Base-by-base conservation (phyloP, 2,888 invertebrate genomes). In the Hyppa rectilinea region DNA sequence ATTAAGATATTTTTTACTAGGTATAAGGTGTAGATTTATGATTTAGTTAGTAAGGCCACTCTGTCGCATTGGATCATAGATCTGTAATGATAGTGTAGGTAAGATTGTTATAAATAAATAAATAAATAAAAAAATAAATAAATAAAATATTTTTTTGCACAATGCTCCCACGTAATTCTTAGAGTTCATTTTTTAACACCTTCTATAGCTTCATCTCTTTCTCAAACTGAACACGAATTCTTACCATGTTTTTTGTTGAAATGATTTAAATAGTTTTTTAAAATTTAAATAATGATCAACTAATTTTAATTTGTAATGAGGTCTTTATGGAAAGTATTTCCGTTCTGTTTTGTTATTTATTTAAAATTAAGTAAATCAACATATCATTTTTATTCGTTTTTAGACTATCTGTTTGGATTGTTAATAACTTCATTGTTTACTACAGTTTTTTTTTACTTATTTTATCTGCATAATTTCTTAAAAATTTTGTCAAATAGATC, bases 321-420 rank as follows among this genome's bases (percentile, higher is more conserved):
- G 31, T 38, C 43, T 64, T 5, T n/a, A 17, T 6, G 10, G n/a
- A 56, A 38, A 40, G 31, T 40, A 65, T 23, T 53, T 60, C 2
- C 10, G 3, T 17, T 5, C 17, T 4, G 20, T 50, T 50, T 36
- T n/a, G 2, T 45, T 60, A 62, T 56, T 55, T 55, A 14, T 79
- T 56, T 52, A 12, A 53, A 36, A 23, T 50, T 31, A 65, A 47
- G 17, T 64, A 47, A 40, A 61, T 45, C 31, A 52, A 61, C 56
- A 71, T 72, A 72, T 79, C 47, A 58, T 23, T 62, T 50, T 47
- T 20, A 40, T 60, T 56, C 0, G 4, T 50, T 59, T 45, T 58
- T 23, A n/a, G 47, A 9, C 38, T 23, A 20, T n/a, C 9, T 36
- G 43, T 6, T 58, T 59, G 9, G 31, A 20, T 56, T 77, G 40